Conservation (phyloP, 1,140 invertebrate species). For the Ips nitidus region DNA sequence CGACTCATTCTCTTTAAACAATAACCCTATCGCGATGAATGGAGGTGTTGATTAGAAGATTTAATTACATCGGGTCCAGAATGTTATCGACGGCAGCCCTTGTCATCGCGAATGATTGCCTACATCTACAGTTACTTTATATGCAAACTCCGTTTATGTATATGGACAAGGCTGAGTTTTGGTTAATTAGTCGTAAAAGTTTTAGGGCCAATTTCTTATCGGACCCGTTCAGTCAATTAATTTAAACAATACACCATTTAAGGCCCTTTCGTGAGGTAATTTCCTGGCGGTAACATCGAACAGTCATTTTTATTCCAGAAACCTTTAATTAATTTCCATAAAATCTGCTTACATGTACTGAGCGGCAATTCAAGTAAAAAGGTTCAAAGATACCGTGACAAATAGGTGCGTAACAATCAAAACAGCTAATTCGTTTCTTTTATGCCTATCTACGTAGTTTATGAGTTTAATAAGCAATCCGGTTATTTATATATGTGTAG, state of each 20-base stretch:
- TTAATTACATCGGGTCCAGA: constrained; percentile 48
- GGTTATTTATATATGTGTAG: too few relatives aligned
- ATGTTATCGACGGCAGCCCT: constrained; percentile 43
- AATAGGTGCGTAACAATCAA: too few relatives aligned
- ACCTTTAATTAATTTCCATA: too few relatives aligned
- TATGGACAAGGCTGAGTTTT: constrained; percentile 10
- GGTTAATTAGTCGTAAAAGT: constrained; percentile 23
- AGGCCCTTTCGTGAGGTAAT: neutral
- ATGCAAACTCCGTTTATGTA: constrained; percentile 33
- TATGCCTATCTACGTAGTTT: too few relatives aligned
- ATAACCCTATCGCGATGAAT: constrained; percentile 48
- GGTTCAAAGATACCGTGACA: too few relatives aligned
- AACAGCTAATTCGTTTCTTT: too few relatives aligned
- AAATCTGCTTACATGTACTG: too few relatives aligned
- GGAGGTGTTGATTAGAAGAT: constrained; percentile 52
- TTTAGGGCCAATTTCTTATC: constrained; percentile 26
- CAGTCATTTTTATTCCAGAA: too few relatives aligned
- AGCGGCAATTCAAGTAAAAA: too few relatives aligned
- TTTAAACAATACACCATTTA: neutral
- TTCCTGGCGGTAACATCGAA: too few relatives aligned
- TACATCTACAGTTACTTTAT: constrained; percentile 33
- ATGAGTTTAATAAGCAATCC: too few relatives aligned
- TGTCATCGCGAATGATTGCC: constrained; percentile 36
- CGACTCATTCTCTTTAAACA: constrained; percentile 41
- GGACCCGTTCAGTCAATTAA: neutral